Conservation (phyloP, 2,797 vertebrate species). For the Silurus lanzhouensis region DNA sequence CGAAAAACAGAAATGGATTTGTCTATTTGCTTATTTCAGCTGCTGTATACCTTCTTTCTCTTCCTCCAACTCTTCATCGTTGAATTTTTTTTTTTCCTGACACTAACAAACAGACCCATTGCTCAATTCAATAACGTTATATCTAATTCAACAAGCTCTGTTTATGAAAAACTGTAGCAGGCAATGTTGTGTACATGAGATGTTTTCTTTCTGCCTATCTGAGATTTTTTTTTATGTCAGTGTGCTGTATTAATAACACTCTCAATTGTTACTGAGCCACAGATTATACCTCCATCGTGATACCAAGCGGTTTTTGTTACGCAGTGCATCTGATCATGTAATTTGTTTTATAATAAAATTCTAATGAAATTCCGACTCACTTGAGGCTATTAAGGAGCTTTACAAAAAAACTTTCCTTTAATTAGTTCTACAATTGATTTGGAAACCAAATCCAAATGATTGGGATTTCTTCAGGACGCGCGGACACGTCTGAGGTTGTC, state of each 20-base stretch:
- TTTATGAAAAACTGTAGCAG: neutral
- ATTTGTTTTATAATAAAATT: slow-evolving; percentile 12
- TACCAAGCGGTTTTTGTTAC: slow-evolving; percentile 7
- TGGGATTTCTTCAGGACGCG: neutral
- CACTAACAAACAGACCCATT: neutral
- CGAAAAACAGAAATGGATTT: neutral
- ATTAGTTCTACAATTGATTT: neutral
- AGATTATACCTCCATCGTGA: slow-evolving; percentile 51
- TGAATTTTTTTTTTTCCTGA: neutral
- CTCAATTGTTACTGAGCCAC: slow-evolving; percentile 38
- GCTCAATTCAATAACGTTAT: neutral
- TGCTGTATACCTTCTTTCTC: slow-evolving; percentile 5
- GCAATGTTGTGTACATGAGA: neutral
- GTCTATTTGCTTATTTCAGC: neutral
- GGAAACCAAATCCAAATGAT: neutral
- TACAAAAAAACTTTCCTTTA: neutral
- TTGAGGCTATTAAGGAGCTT: neutral
- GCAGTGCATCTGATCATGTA: neutral
- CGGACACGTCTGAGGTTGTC: slow-evolving; percentile 58
- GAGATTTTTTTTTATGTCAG: neutral
- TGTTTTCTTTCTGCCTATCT: neutral
- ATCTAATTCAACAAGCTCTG: neutral
- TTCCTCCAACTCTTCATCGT: neutral
- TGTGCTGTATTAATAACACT: slow-evolving; percentile 21
- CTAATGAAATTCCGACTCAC: neutral